These are phyloP conservation scores for Monoplex corrugatus DNA, from an alignment of 2,888 invertebrate species.

Conservation along the genomic window DNA sequence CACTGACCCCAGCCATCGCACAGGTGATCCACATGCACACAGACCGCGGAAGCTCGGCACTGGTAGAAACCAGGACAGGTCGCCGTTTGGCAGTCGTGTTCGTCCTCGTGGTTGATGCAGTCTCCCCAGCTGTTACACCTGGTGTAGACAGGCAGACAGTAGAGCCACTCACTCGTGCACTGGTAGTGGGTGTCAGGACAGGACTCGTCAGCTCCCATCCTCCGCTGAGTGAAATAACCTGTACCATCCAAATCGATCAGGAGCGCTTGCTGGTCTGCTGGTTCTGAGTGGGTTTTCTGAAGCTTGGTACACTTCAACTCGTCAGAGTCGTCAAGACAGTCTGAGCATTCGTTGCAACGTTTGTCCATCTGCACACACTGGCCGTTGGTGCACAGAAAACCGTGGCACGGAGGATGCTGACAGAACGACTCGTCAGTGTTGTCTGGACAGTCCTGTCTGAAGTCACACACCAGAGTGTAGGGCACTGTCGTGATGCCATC, in stretches of 20 bases:
- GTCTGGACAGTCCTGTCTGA: slow-evolving; percentile 68
- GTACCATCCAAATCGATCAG: not conserved
- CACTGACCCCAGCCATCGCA: slow-evolving; percentile 34
- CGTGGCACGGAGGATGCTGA: slow-evolving; percentile 55
- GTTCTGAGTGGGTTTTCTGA: too few relatives aligned
- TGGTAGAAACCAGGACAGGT: slow-evolving; percentile 6
- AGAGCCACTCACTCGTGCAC: not conserved
- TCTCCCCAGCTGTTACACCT: not conserved
- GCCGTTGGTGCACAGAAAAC: slow-evolving; percentile 27
- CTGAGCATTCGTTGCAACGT: slow-evolving; percentile 19
- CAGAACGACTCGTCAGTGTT: slow-evolving; percentile 73
- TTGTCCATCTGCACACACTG: not conserved
- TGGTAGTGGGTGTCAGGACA: slow-evolving; percentile 10
- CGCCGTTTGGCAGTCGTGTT: not conserved
- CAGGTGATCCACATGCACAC: not conserved
- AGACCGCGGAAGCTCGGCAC: not conserved
- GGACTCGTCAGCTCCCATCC: not conserved
- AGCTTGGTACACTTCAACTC: too few relatives aligned
- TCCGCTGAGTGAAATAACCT: not conserved
- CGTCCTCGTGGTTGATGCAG: not conserved
- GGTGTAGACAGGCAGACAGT: slow-evolving; percentile 23
- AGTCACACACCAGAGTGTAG: slow-evolving; percentile 68
- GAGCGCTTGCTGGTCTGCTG: too few relatives aligned
- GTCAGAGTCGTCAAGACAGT: slow-evolving; percentile 48
- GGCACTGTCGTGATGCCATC: not conserved